Evolutionary conservation across 2,888 invertebrate species (phyloP).

Genomic region (Meandrusa payeni): DNA sequence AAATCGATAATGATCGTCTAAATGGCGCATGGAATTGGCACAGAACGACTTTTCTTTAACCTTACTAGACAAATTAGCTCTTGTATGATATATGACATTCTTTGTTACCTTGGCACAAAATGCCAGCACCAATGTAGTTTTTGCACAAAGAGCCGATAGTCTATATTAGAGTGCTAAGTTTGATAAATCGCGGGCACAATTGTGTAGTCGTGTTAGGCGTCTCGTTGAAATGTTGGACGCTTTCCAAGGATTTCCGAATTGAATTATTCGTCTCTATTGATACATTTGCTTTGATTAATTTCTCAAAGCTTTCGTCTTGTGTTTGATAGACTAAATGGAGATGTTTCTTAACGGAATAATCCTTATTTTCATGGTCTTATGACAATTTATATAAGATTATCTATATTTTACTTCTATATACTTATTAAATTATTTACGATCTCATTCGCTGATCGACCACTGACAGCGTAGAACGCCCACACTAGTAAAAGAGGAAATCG

Average conservation of each 20-base stretch:
- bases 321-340: slow-evolving; percentile 12
- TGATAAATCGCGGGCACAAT: slow-evolving; percentile 32
- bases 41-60: slow-evolving; percentile 38
- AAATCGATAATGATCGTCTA: slow-evolving; percentile 32
- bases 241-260: slow-evolving; percentile 48
- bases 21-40: slow-evolving; percentile 44
- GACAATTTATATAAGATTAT: not conserved
- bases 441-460: no score
- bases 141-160: slow-evolving; percentile 28
- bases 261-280: slow-evolving; percentile 41
- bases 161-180: slow-evolving; percentile 32
- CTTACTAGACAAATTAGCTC: slow-evolving; percentile 45
- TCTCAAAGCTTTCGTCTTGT: slow-evolving; percentile 18
- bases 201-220: slow-evolving; percentile 32
- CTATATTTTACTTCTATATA: no score
- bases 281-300: slow-evolving; percentile 52
- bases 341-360: slow-evolving; percentile 3
- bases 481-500: no score
- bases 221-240: slow-evolving; percentile 46
- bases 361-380: not conserved
- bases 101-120: slow-evolving; percentile 29
- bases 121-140: slow-evolving; percentile 29
- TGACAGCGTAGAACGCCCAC: no score
- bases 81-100: slow-evolving; percentile 31
- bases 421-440: no score